Conservation (phyloP, 1,140 invertebrate species). For the Pseudomyrmex pallidus region DNA sequence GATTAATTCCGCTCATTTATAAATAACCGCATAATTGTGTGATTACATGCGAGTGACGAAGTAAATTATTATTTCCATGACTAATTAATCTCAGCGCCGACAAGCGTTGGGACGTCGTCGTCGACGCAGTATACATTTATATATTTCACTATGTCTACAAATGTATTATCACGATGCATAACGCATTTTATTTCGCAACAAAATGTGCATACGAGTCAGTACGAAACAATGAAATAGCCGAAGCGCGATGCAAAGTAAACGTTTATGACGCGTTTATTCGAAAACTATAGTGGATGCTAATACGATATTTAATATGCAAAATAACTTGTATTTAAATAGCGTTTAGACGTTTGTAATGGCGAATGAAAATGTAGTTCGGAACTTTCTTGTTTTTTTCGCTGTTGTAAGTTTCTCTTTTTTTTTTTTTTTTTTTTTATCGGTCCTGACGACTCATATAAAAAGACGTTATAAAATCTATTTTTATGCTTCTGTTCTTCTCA, state of each 20-base stretch:
- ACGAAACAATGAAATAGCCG: constrained; percentile 8
- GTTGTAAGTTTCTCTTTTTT: constrained; percentile 8
- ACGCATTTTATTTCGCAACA: constrained; percentile 32
- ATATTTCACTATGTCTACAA: constrained; percentile 34
- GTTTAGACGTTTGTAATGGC: constrained; percentile 9
- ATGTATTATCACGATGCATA: constrained; percentile 24
- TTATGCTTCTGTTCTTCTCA: constrained; percentile 20
- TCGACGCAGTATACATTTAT: constrained; percentile 32
- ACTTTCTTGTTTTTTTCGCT: constrained; percentile 3
- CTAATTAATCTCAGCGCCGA: constrained; percentile 44
- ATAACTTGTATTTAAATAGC: constrained; percentile 17
- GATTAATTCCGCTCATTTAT: constrained; percentile 56
- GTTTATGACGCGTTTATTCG: background rate
- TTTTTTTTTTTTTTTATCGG: background rate
- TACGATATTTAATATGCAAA: constrained; percentile 37
- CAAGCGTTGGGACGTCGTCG: background rate
- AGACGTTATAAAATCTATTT: constrained; percentile 47
- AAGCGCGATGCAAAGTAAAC: background rate
- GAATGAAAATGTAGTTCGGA: constrained; percentile 14
- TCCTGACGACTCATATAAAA: constrained; percentile 7
- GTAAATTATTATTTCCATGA: constrained; percentile 58
- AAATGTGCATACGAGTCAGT: constrained; percentile 23
- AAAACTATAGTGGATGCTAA: constrained; percentile 20
- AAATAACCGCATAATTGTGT: constrained; percentile 57
- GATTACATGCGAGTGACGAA: constrained; percentile 42